Conservation (phyloP, 2,113 vertebrate species). For the Arenaria interpres region DNA sequence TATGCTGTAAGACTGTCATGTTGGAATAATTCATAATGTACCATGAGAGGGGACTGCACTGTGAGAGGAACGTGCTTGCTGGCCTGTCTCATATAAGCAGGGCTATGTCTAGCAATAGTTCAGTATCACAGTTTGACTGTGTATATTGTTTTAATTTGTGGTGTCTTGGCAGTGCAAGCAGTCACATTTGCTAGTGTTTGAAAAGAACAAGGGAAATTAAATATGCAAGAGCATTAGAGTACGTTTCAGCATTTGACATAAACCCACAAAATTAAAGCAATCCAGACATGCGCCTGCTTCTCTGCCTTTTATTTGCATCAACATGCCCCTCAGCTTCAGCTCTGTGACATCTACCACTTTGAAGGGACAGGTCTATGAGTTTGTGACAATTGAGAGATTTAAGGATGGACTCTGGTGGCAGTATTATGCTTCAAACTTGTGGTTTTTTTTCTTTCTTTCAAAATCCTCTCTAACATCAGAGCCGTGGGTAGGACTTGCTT, state of each 20-base stretch:
- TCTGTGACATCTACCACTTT: not conserved
- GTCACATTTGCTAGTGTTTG: conserved; percentile 34
- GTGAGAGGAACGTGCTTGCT: not conserved
- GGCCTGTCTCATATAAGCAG: not conserved
- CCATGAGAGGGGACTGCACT: not conserved
- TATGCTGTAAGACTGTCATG: not conserved
- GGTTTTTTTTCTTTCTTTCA: not conserved
- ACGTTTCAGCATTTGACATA: not conserved
- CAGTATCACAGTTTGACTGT: not conserved
- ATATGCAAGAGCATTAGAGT: conserved; percentile 31
- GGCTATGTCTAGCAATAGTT: not conserved
- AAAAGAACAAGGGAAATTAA: conserved; percentile 59
- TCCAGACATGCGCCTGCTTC: not conserved
- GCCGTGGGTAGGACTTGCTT: not conserved
- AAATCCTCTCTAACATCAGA: not conserved
- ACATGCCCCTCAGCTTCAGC: not conserved
- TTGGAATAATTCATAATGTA: not conserved
- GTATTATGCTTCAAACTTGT: not conserved
- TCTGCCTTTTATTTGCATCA: not conserved
- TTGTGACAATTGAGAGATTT: not conserved
- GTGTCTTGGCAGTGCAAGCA: not conserved
- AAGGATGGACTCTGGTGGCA: not conserved
- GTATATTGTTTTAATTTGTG: conserved; percentile 46
- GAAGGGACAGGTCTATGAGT: not conserved
- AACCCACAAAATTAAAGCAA: conserved; percentile 37